Evolutionary conservation across 2,888 invertebrate species (phyloP).

Genomic region (Orthosia cruda): DNA sequence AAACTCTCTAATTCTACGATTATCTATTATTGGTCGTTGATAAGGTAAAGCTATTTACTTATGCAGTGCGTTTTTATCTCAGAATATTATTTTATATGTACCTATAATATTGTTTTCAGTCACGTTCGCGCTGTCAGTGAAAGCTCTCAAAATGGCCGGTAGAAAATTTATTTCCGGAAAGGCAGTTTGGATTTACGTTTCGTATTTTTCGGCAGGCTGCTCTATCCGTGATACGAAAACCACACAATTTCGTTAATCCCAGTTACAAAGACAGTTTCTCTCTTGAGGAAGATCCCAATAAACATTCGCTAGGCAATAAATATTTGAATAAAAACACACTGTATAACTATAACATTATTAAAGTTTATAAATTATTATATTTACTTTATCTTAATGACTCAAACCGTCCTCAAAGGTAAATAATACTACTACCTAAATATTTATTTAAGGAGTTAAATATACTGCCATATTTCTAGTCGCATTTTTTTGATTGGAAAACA

Average conservation of each 20-base stretch:
- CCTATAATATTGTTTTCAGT: slow-evolving; percentile 11
- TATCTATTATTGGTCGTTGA: slow-evolving; percentile 71
- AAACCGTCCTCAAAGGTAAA: slow-evolving; percentile 41
- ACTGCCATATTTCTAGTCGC: slow-evolving; percentile 39
- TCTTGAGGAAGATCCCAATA: slow-evolving; percentile 1
- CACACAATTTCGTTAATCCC: slow-evolving; percentile 1
- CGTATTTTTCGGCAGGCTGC: slow-evolving; percentile 5
- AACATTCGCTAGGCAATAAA: slow-evolving; percentile 18
- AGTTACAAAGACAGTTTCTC: slow-evolving; percentile 3
- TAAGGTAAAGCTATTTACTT: slow-evolving; percentile 68
- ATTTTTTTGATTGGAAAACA: slow-evolving; percentile 33
- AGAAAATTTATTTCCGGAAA: slow-evolving; percentile 18
- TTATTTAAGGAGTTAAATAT: slow-evolving; percentile 30
- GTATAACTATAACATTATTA: slow-evolving; percentile 54
- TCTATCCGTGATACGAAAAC: slow-evolving; percentile 6
- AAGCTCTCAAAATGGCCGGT: slow-evolving; percentile 9
- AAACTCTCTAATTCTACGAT: slow-evolving; percentile 64
- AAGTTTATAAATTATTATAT: slow-evolving; percentile 33
- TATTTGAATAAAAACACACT: slow-evolving; percentile 60
- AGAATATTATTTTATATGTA: slow-evolving; percentile 13
- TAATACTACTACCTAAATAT: slow-evolving; percentile 46
- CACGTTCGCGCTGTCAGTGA: neutral
- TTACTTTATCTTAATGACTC: slow-evolving; percentile 41
- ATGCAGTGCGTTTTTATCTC: slow-evolving; percentile 61
- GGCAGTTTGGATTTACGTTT: slow-evolving; percentile 10